Evolutionary conservation across 2,113 vertebrate genomes (phyloP).

Genomic region (Stomatorhinus ivindoensis): DNA sequence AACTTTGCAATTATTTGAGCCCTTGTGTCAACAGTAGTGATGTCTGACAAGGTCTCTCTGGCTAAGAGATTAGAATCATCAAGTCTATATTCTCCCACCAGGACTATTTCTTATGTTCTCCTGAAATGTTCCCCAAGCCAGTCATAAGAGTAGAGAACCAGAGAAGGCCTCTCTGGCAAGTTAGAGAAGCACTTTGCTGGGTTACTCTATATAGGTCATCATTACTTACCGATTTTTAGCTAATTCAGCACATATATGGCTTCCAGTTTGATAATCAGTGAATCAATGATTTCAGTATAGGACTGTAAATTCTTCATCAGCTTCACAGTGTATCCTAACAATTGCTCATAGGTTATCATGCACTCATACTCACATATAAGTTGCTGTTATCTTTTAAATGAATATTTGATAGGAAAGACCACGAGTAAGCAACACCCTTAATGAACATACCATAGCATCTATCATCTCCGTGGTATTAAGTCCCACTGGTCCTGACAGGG

Average conservation of each 20-base stretch:
- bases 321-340: background rate
- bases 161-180: slow-evolving; percentile 18
- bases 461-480: background rate
- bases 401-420: background rate
- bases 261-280: background rate
- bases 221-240: slow-evolving; percentile 8
- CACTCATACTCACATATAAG: background rate
- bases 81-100: slow-evolving; percentile 32
- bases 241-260: background rate
- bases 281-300: background rate
- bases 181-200: background rate
- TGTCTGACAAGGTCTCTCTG: slow-evolving; percentile 23
- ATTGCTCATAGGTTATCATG: background rate
- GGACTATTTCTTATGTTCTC: slow-evolving; percentile 24
- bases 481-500: background rate
- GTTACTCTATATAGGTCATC: background rate
- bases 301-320: background rate
- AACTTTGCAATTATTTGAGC: slow-evolving; percentile 31
- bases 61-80: slow-evolving; percentile 26
- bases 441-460: background rate
- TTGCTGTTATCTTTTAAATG: background rate
- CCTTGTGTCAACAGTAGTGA: slow-evolving; percentile 24
- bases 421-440: background rate
- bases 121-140: slow-evolving; percentile 17
- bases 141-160: background rate